Base-by-base conservation (phyloP, 2,888 invertebrate genomes). In the Hirtodrosophila duncani region DNA sequence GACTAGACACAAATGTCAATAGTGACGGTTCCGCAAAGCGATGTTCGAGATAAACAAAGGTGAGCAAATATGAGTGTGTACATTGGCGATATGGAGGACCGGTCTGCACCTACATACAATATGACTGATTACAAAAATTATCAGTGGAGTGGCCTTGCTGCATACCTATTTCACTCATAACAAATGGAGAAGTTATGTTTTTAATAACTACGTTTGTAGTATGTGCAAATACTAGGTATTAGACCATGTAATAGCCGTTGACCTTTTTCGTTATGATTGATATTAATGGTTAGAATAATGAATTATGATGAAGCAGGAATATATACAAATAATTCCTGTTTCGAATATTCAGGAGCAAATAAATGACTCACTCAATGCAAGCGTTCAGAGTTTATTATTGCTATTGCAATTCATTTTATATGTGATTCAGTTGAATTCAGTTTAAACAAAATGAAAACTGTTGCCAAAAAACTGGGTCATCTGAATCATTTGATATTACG, bases 121-220 rank as follows among this genome's bases (percentile, higher is more conserved):
- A 31, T 67, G 63, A 57, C 65, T 75, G 72, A 72, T 72, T 79
- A 67, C 59, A 70, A 42, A 58, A 67, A 49, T 62, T 75, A 79
- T 72, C 80, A 67, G 62, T 14, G 2, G n/a, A 16, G n/a, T 18
- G 45, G 59, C 67, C 77, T 61, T 52, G 66, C 33, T 18, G 27
- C 16, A 23, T 33, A 42, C 31, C 45, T 39, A 46, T 10, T 66
- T 53, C 50, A 59, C n/a, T n/a, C n/a, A 50, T 45, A 50, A 38
- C 45, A 59, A 75, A 72, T 79, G 75, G 77, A 67, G 70, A 51
- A 59, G 10, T 52, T 60, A 39, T 79, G 79, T 67, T 41, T 10
- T n/a, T 8, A n/a, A 10, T 26, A 27, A 7, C n/a, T 7, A n/a
- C n/a, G n/a, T n/a, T n/a, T n/a, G n/a, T n/a, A n/a, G n/a, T n/a